Base-by-base conservation (phyloP, 2,888 invertebrate species). In the Parelbella ahira region DNA sequence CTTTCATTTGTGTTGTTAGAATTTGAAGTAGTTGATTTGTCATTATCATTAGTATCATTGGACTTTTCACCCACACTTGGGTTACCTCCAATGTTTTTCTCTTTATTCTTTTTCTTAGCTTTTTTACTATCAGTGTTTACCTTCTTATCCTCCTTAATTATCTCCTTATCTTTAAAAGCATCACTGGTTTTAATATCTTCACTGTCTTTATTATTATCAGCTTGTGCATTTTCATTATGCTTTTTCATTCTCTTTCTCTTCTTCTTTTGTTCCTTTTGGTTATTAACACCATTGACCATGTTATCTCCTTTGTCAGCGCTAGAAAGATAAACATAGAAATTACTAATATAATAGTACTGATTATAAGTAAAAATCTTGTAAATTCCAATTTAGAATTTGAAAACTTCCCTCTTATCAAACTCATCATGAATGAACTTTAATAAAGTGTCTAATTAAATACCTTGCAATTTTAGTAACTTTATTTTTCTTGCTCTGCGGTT, bases 401-500 rank as follows among this genome's bases (percentile, higher is more conserved):
- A 3, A 15, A 15, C 4, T 15, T 3, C 15, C 2, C 4, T 3
- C 15, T 15, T 15, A 15, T 2, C 15, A 3, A 3, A 15, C 3
- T 4, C 15, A 12, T 12, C 1, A 13, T n/a, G 3, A n/a, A n/a
- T n/a, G n/a, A n/a, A n/a, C n/a, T n/a, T n/a, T n/a, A n/a, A n/a
- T n/a, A n/a, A n/a, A n/a, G n/a, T n/a, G n/a, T n/a, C n/a, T n/a
- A n/a, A n/a, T n/a, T n/a, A n/a, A n/a, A 23, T 62, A 63, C 64
- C 53, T 61, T 46, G 49, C 48, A 28, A 57, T 49, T 7, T 47
- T 42, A 20, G 51, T 55, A 10, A 54, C 48, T 55, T 78, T 76
- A 10, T 53, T 66, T 48, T 80, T 83, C 58, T 81, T 83, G 9
- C 56, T 68, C 30, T 63, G 51, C 9, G 74, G 70, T 43, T 67